Base-by-base conservation (phyloP, 2,888 invertebrate genomes). In the Miltochrista miniata region DNA sequence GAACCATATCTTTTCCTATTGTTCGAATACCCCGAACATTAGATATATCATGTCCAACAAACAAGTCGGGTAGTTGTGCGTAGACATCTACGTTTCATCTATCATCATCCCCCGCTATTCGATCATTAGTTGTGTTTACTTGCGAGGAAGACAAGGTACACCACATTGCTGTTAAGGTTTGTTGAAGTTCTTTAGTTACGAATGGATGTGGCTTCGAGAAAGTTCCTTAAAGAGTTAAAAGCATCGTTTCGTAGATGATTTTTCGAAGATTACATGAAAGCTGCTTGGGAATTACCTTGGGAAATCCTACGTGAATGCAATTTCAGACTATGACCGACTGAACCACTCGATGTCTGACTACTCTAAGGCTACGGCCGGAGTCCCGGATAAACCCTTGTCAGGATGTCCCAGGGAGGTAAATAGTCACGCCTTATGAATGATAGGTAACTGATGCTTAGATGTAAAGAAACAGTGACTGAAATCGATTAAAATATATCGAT, bases 41-140 rank as follows among this genome's bases (percentile, higher is more conserved):
- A 57, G 66, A 64, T 67, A 71, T 59, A 55, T 57, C 51, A 60
- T 58, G 58, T 58, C 52, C 43, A 49, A 71, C 72, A 76, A 72
- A 76, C 79, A 80, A 74, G 59, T 60, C 68, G 68, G 76, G 75
- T 79, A 77, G 75, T 69, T 74, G 80, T 86, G 87, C 85, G 87
- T 86, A 75, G 84, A 83, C 83, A 85, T 82, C 81, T 77, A 75
- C 81, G 82, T 83, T 82, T 83, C 90, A 91, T 91, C 90, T 87
- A 91, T 91, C 91, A 89, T 89, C 81, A 83, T 86, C 75, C 72
- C 69, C 61, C 72, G 76, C 81, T 81, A 76, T 78, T 90, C 89
- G 76, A 89, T 91, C 90, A 91, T 90, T 87, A 90, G 83, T 74
- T 57, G 58, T 88, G 89, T 91, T 89, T 87, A 76, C 83, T 81